These are phyloP conservation scores for Emesis furor DNA, from an alignment of 2,888 invertebrate genomes.

Conservation along the genomic window DNA sequence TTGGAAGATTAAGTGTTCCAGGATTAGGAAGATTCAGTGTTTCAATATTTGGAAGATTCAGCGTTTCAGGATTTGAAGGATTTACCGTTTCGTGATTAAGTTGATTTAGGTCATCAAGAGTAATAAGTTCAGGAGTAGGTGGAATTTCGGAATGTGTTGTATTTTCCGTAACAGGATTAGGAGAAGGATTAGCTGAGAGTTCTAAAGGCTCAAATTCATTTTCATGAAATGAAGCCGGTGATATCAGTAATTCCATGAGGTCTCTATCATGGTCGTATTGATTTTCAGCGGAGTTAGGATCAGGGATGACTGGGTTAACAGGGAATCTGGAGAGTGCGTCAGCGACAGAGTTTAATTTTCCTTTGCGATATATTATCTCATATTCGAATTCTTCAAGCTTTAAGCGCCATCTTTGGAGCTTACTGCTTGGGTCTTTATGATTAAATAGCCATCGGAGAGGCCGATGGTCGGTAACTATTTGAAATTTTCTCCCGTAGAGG, in stretches of 20 bases:
- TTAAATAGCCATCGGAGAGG: slow-evolving; percentile 33
- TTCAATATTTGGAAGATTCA: neutral
- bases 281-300: neutral
- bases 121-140: slow-evolving; percentile 5
- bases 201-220: neutral
- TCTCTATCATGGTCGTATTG: slow-evolving; percentile 1
- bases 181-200: neutral
- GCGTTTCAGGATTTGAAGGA: neutral
- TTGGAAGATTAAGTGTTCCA: neutral
- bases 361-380: slow-evolving; percentile 54
- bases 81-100: too few species aligned
- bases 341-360: slow-evolving; percentile 53
- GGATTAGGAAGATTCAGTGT: neutral
- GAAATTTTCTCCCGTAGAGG: slow-evolving; percentile 43
- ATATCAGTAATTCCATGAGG: neutral
- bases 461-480: slow-evolving; percentile 42
- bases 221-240: slow-evolving; percentile 9
- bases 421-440: slow-evolving; percentile 60
- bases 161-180: neutral
- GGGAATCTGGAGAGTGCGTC: slow-evolving; percentile 70
- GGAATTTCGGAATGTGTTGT: slow-evolving; percentile 50
- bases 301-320: slow-evolving; percentile 39
- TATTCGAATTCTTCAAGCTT: slow-evolving; percentile 65
- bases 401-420: slow-evolving; percentile 54
- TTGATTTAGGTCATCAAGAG: neutral